Base-by-base conservation (phyloP, 2,797 vertebrate species). In the Molossus alvarezi region DNA sequence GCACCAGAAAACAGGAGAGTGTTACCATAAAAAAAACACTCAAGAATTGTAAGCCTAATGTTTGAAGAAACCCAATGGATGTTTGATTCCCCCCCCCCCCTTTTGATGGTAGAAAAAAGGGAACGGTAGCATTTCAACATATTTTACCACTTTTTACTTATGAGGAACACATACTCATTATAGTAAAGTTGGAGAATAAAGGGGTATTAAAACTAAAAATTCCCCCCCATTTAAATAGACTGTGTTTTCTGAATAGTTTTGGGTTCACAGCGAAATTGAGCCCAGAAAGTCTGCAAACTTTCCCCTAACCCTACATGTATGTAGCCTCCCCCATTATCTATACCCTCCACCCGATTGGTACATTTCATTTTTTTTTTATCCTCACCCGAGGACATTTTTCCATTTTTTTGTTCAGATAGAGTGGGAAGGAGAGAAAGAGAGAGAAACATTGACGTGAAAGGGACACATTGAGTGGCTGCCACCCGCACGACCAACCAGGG, bases 191-290 rank as follows among this genome's bases (percentile, higher is more conserved):
- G 51, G 55, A 82, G 41, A 83, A 58, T 13, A 25, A 55, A 72
- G 45, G 87, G 77, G 83, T 71, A 77, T 6, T 82, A 45, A 79
- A 67, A 79, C 14, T 65, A 45, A 62, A 81, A 37, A 18, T 0
- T 51, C n/a, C 6, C 33, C n/a, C 15, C 25, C 45, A 37, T 60
- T 84, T 84, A 76, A 62, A 77, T 20, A 62, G 55, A 62, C 10
- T 67, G 73, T 67, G 80, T 58, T 73, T 91, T 77, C n/a, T 90
- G 77, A 90, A 73, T 15, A 58, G 48, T 84, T 96, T 83, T 79
- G 41, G 12, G 20, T 58, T 92, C n/a, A 37, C 20, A 92, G 79
- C 17, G 69, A 83, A 83, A 73, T 25, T 82, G 73, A 51, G 45
- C 18, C 20, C 76, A 69, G 60, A 85, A 87, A 55, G 37, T 90